These are phyloP conservation scores for Drosophila pseudotakahashii DNA, from an alignment of 2,888 invertebrate species.

Conservation along the genomic window DNA sequence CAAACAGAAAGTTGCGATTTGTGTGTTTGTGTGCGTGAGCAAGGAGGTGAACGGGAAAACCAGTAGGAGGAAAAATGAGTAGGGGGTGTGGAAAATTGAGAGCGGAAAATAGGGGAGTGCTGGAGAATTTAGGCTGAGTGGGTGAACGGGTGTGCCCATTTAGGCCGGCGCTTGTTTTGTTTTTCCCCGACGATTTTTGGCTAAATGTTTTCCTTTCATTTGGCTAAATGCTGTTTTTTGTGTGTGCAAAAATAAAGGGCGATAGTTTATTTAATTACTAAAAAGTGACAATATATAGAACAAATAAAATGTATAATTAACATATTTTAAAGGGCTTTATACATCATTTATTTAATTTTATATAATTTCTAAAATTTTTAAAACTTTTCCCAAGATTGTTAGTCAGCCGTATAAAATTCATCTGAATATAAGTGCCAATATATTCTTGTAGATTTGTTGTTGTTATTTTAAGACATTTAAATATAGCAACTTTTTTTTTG, in stretches of 20 bases:
- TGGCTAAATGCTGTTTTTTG: conserved; percentile 21
- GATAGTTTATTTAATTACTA: background rate
- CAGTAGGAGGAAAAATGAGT: background rate
- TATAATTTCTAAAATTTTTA: background rate
- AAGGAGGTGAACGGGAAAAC: background rate
- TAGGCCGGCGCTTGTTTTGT: conserved; percentile 35
- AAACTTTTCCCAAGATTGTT: background rate
- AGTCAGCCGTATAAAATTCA: background rate
- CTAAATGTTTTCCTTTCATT: conserved; percentile 34
- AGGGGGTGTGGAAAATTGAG: conserved; percentile 2
- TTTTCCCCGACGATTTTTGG: conserved; percentile 23
- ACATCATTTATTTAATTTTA: too few relatives aligned
- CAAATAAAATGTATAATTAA: too few relatives aligned
- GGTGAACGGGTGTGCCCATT: conserved; percentile 24
- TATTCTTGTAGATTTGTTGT: conserved; percentile 31
- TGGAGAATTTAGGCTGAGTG: conserved; percentile 17
- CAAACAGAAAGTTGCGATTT: conserved; percentile 39
- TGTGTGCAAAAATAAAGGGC: background rate
- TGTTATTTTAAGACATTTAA: conserved; percentile 40
- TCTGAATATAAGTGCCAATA: background rate
- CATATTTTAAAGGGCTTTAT: too few relatives aligned
- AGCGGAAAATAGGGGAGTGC: conserved; percentile 16
- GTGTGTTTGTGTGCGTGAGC: conserved; percentile 21
- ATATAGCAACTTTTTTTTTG: conserved; percentile 50
- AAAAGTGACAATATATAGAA: background rate